Base-by-base conservation (phyloP, 2,797 vertebrate species). In the Telmatherina bonti region DNA sequence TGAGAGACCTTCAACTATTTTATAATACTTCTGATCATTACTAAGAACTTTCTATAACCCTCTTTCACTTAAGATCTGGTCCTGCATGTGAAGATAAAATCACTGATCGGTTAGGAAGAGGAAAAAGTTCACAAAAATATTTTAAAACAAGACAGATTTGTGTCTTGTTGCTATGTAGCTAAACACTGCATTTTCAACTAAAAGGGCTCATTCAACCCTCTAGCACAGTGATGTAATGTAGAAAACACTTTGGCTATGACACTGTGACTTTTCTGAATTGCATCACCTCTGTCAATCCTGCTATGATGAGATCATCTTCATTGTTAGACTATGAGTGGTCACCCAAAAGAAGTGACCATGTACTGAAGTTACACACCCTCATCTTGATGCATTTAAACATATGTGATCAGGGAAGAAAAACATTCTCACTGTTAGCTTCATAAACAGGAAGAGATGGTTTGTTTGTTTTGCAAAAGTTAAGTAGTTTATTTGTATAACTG, bases 281-380 rank as follows among this genome's bases (percentile, higher is more conserved):
- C 62, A 71, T 74, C 67, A 29, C 69, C 30, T 53, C 66, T 27
- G 55, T 71, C 60, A 26, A 57, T 73, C 52, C 63, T 74, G 72
- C 72, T 72, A 56, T 73, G 79, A 81, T 83, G 85, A 85, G 63
- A 26, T 88, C 84, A 82, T 52, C 54, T 9, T 30, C 53, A 41
- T 78, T 60, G 29, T 67, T 54, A 60, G 54, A 31, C 51, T 64
- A 31, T 54, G 47, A 79, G 65, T 53, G 49, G 51, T 58, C 65
- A 57, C 62, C 47, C 24, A 83, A 72, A 67, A 57, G 70, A 64
- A 72, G 70, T 68, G 70, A 15, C 26, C 26, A 53, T 53, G 47
- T 4, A 49, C 12, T 24, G n/a, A 27, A 53, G 26, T 53, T 53
- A 16, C 3, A 54, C 79, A 68, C 20, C 9, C 13, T 27, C 2